Percentiles rank a stretch among this genome's conserved stretches.
These are phyloP conservation scores for Lordiphosa fenestrarum DNA, from an alignment of 2,888 invertebrate genomes.

Conservation along the genomic window DNA sequence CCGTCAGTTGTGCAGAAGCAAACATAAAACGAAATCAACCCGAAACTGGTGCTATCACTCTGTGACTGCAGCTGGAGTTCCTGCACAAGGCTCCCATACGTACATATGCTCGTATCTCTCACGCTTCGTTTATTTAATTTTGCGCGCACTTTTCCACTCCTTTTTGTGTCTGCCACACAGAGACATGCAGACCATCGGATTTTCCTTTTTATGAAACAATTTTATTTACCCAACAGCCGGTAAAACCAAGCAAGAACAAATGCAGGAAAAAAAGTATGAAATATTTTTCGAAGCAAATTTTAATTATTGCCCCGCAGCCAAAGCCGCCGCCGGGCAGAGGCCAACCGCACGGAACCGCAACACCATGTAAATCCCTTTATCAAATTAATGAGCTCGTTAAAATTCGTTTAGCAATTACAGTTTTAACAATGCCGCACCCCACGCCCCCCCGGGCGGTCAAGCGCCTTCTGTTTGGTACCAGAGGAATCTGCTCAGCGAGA, in stretches of 20 bases:
- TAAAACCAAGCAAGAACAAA: constrained; percentile 9
- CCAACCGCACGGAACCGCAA: constrained; percentile 57
- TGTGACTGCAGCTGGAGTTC: constrained; percentile 26
- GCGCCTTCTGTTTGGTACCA: constrained; percentile 30
- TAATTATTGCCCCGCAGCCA: constrained; percentile 62
- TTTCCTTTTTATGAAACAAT: constrained; percentile 39
- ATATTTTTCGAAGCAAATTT: constrained; percentile 70
- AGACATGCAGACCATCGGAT: constrained; percentile 11
- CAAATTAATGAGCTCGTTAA: constrained; percentile 78
- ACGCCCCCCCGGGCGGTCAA: constrained; percentile 5
- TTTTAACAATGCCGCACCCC: constrained; percentile 72
- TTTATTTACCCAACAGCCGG: constrained; percentile 61
- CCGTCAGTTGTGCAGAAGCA: constrained; percentile 26
- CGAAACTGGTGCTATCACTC: constrained; percentile 37
- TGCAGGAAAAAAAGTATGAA: constrained; percentile 13
- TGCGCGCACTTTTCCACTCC: constrained; percentile 42
- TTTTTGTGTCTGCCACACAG: constrained; percentile 12
- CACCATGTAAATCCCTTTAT: constrained; percentile 75
- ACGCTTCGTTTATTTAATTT: constrained; percentile 71
- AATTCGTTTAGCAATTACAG: constrained; percentile 78
- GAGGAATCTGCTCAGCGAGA: constrained; percentile 50
- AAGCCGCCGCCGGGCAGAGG: constrained; percentile 16
- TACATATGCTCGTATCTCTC: constrained; percentile 51
- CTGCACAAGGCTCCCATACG: not conserved
- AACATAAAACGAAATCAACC: constrained; percentile 3